Base-by-base conservation (phyloP, 1,140 invertebrate genomes). In the Physella acuta region DNA sequence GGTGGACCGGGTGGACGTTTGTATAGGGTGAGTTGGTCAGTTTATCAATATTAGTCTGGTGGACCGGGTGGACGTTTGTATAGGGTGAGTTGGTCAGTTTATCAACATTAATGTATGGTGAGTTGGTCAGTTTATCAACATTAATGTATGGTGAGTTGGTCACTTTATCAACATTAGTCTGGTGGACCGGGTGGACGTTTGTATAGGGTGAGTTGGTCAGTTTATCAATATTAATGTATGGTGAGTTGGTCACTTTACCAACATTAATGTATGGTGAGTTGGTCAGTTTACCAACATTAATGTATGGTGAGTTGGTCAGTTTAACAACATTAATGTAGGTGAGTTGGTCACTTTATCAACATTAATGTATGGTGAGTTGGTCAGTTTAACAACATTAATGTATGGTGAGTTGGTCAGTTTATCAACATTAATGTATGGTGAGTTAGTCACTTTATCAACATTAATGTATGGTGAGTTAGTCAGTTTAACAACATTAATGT, bases 141-240 rank as follows among this genome's bases (percentile, higher is more conserved):
- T 44, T 11, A 44, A 44, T 44, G 39, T 44, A 11, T 8, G 8
- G 53, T 66, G 55, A 37, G 33, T 66, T 2, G 30, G 33, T 24
- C 51, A 34, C 26, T 66, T 66, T 31, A 37, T 56, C 24, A 66
- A 28, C 31, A 24, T 39, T 2, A 55, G 51, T 24, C 24, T 56
- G 34, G 64, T 56, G 30, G 36, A 66, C 52, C 33, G 56, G 39
- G 52, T 33, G 5, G 34, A 55, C 4, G 56, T 36, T 31, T 66
- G 2, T 28, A 66, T 66, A 37, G 64, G 64, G 64, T 66, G 52
- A 66, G 64, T 65, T 2, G 31, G n/a, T n/a, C n/a, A n/a, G n/a
- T n/a, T n/a, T n/a, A n/a, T n/a, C n/a, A n/a, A n/a, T n/a, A n/a
- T n/a, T n/a, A n/a, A n/a, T n/a, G n/a, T n/a, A n/a, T n/a, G n/a